Base-by-base conservation (phyloP, 2,113 vertebrate species). In the Chaenocephalus aceratus region DNA sequence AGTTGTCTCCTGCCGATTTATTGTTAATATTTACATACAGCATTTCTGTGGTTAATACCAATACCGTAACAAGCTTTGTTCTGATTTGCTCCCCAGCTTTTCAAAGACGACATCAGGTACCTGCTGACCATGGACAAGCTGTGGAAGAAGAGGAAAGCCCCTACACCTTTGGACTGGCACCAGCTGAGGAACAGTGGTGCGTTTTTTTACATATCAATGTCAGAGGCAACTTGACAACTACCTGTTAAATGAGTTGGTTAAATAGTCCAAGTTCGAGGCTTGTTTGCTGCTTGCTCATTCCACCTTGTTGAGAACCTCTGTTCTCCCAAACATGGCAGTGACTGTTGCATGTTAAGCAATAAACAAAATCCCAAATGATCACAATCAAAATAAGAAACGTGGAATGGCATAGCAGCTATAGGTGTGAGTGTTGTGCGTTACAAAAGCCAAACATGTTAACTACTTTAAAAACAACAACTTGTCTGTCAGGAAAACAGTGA, bases 101-200 rank as follows among this genome's bases (percentile, higher is more conserved):
- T 99, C 90, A 99, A 98, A 95, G 98, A 99, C 88, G 98, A 99
- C 88, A 97, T 99, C 87, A 95, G 96, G 85, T 99, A 99, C 63
- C 91, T 99, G 57, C 92, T 99, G 89, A 98, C 97, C 5, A 99
- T 99, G 98, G 98, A 99, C 92, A 99, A 99, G 86, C 94, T 99
- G 21, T 99, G 98, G 98, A 97, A 96, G 88, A 99, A 98, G 92
- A 97, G 98, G 90, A 99, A 97, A 94, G 96, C 98, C 46, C 98
- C 98, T 0, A 93, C 95, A 60, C 98, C 98, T 0, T 91, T 99
- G 82, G 97, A 98, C 90, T 99, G 98, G 98, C 86, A 94, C 3
- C 94, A 96, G 86, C 92, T 99, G 41, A 95, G 98, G 74, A 95
- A 94, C 68, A 95, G 93, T 78, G 96, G 98, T 99, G 94, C 70